phyloP scores from a whole-genome alignment of 2,113 vertebrate genomes.

The Mormyrus iriodes region DNA sequence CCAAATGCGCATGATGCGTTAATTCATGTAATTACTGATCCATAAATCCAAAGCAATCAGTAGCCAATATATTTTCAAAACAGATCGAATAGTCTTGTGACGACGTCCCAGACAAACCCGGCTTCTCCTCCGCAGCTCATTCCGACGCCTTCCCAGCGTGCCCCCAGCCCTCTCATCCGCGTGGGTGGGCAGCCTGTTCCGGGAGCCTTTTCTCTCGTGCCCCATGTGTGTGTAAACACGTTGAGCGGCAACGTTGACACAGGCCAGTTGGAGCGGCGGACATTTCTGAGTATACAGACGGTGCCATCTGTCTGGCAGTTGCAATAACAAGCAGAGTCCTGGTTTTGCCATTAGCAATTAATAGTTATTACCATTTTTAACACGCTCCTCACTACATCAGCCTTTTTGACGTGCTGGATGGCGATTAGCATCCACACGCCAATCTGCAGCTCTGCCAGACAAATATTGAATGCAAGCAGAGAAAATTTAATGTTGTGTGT shows the following conservation, averaged over 20 bases:
- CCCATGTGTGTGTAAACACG: constrained; percentile 45
- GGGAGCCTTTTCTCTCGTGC: constrained; percentile 3
- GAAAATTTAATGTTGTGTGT: constrained; percentile 13
- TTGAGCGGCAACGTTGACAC: constrained; percentile 45
- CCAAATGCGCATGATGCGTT: not conserved
- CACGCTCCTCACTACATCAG: not conserved
- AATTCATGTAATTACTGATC: not conserved
- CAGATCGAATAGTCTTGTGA: not conserved
- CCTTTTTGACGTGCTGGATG: not conserved
- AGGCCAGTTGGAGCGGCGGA: constrained; percentile 23
- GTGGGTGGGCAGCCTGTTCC: not conserved
- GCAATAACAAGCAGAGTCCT: constrained; percentile 30
- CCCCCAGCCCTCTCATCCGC: not conserved
- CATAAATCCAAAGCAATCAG: not conserved
- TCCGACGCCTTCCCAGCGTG: not conserved
- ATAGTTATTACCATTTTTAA: not conserved
- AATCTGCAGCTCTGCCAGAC: not conserved
- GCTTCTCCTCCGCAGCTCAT: not conserved
- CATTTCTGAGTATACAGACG: constrained; percentile 28
- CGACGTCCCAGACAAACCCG: not conserved
- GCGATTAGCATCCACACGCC: not conserved
- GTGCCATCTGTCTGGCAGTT: constrained; percentile 4
- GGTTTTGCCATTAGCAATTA: constrained; percentile 18
- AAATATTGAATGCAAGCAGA: not conserved
- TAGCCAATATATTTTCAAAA: not conserved